Evolutionary conservation across 2,888 invertebrate genomes (phyloP).

Genomic region (Adineta ricciae): DNA sequence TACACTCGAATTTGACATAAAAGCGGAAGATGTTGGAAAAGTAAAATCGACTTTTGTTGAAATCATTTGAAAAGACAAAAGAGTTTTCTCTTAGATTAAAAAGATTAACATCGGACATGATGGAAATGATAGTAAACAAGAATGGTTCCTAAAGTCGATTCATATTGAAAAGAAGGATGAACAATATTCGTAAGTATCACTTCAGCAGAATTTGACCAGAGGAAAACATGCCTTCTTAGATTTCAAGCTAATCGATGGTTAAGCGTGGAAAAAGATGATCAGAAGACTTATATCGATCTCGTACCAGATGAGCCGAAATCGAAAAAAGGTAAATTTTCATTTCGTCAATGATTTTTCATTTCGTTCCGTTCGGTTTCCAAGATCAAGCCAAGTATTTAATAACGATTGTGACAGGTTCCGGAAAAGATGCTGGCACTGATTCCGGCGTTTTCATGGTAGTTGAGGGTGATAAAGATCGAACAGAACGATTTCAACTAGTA

Average conservation of each 20-base stretch:
- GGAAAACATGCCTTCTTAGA: neutral
- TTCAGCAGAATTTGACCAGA: neutral
- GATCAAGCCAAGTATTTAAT: neutral
- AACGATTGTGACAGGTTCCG: neutral
- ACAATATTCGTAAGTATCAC: neutral
- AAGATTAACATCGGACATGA: constrained; percentile 9
- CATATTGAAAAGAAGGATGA: neutral
- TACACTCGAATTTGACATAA: neutral
- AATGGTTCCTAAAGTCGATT: neutral
- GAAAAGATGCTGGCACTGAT: neutral
- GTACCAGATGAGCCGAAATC: neutral
- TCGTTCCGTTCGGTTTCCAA: neutral
- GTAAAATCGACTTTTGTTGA: neutral
- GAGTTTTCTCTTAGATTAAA: neutral
- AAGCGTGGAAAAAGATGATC: neutral
- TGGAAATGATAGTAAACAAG: neutral
- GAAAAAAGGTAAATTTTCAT: neutral
- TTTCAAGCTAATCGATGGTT: neutral
- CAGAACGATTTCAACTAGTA: neutral
- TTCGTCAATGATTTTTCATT: neutral
- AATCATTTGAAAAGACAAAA: neutral
- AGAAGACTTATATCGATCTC: neutral
- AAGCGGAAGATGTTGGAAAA: neutral
- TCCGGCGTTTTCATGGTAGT: neutral
- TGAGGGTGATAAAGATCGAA: neutral